Conservation (phyloP, 2,888 invertebrate genomes). For the Muscina levida region DNA sequence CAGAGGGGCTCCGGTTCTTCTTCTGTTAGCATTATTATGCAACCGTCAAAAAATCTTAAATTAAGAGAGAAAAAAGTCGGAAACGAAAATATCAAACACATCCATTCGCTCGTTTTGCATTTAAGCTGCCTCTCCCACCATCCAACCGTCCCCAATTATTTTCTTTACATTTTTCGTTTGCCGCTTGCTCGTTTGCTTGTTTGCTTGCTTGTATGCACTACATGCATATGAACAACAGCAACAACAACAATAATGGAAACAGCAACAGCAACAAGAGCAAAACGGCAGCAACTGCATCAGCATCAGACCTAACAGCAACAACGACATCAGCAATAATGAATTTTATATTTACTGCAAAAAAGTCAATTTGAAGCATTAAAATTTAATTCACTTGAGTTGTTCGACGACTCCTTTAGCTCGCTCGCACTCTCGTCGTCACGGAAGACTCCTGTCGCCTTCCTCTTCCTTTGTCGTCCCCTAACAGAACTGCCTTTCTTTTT, state of each 20-base stretch:
- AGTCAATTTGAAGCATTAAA: conserved; percentile 68
- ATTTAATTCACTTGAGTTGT: conserved; percentile 58
- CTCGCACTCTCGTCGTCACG: neutral
- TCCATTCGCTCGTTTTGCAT: conserved; percentile 5
- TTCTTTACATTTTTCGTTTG: neutral
- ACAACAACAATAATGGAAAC: conserved; percentile 44
- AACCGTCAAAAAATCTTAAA: conserved; percentile 64
- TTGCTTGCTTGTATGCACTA: conserved; percentile 50
- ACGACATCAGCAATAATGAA: conserved; percentile 53
- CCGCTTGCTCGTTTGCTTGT: neutral
- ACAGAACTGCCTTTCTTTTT: neutral
- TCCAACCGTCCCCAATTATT: too few species aligned
- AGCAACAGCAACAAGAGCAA: conserved; percentile 37
- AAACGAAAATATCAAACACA: conserved; percentile 37
- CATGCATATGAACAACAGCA: conserved; percentile 63
- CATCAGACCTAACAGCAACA: neutral
- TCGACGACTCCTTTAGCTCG: conserved; percentile 1
- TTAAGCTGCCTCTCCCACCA: neutral
- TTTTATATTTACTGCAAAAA: conserved; percentile 64
- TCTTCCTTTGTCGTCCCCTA: neutral
- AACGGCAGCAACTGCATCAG: conserved; percentile 28
- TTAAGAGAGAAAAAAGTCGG: conserved; percentile 57
- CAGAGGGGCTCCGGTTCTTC: conserved; percentile 1
- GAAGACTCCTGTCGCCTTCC: conserved; percentile 8
- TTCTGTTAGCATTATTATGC: conserved; percentile 31